Evolutionary conservation across 2,888 invertebrate genomes (phyloP).

Genomic region (Cordilura impudica): DNA sequence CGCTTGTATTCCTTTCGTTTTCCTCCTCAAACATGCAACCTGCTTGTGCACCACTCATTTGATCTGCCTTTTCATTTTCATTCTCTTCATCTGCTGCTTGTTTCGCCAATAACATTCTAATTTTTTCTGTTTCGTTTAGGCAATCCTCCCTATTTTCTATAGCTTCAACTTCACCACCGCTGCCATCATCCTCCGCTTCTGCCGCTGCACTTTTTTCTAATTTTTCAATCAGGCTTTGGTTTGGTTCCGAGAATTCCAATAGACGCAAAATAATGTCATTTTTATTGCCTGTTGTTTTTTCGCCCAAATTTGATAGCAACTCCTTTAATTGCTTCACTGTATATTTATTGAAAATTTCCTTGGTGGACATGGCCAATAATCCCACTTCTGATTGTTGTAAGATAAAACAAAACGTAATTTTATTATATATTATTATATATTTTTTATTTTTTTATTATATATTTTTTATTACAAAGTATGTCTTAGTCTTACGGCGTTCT

Average conservation of each 20-base stretch:
- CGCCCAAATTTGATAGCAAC: background rate
- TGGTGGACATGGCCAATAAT: background rate
- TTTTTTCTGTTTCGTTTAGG: too few species aligned
- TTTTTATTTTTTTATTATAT: too few species aligned
- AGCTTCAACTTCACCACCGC: too few species aligned
- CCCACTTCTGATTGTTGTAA: conserved; percentile 15
- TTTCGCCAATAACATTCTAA: too few species aligned
- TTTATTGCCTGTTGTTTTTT: conserved; percentile 18
- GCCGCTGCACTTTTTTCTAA: background rate
- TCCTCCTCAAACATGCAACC: background rate
- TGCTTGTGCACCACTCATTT: background rate
- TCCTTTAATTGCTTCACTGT: background rate
- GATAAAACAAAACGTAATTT: too few species aligned
- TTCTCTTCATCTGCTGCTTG: background rate
- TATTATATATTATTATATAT: too few species aligned
- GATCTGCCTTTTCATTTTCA: background rate
- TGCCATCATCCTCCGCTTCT: too few species aligned
- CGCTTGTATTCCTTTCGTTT: background rate
- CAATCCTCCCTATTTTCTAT: too few species aligned
- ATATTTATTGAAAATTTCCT: background rate
- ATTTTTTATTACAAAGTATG: too few species aligned
- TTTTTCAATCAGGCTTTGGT: background rate
- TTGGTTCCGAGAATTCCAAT: conserved; percentile 1
- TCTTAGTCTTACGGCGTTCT: too few species aligned
- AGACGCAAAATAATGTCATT: conserved; percentile 24